These are phyloP conservation scores for Eristalinus aeneus DNA, from an alignment of 2,888 invertebrate species.

Conservation along the genomic window DNA sequence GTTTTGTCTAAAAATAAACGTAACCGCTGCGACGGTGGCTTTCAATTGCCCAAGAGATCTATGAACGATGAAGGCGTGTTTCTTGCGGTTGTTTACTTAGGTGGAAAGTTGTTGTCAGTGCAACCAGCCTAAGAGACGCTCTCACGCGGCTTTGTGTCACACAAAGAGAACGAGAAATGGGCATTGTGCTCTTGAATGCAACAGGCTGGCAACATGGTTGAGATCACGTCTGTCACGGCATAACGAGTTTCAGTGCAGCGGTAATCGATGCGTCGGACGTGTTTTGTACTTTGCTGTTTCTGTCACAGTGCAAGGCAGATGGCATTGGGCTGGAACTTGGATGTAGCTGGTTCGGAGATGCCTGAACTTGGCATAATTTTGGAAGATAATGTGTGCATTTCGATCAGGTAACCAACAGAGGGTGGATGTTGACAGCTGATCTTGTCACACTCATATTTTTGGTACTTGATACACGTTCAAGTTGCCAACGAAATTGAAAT, in stretches of 20 bases:
- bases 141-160: not conserved
- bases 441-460: too few species aligned
- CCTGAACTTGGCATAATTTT: too few species aligned
- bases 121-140: not conserved
- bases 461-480: too few species aligned
- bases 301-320: too few species aligned
- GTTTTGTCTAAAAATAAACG: conserved; percentile 62
- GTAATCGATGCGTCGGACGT: not conserved
- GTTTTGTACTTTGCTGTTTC: not conserved
- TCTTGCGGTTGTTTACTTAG: conserved; percentile 49
- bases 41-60: conserved; percentile 48
- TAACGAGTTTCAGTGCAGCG: not conserved
- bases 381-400: too few species aligned
- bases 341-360: not conserved
- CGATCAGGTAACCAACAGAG: too few species aligned
- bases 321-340: not conserved
- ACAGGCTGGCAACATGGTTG: conserved; percentile 4
- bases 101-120: conserved; percentile 50
- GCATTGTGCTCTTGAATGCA: not conserved
- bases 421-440: too few species aligned
- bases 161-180: not conserved
- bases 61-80: conserved; percentile 39
- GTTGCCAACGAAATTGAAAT: too few species aligned
- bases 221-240: conserved; percentile 39
- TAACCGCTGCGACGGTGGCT: conserved; percentile 20